Evolutionary conservation across 2,113 vertebrate species (phyloP).

Genomic region (Eulemur rufifrons): DNA sequence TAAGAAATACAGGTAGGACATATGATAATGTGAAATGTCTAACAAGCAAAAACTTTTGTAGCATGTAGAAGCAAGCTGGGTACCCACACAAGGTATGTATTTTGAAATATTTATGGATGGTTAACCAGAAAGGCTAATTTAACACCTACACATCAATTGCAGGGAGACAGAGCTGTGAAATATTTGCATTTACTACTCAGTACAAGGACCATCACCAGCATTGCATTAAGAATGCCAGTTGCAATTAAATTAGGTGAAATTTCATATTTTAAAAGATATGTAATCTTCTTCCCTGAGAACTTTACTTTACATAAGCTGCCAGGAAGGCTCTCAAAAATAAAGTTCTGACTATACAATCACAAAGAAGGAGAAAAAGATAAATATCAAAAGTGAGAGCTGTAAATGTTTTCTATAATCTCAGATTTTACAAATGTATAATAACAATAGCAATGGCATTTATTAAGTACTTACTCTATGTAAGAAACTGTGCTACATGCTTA

Average conservation of each 20-base stretch:
- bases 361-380: slow-evolving; percentile 29
- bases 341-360: slow-evolving; percentile 52
- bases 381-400: slow-evolving; percentile 22
- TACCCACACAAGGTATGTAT: slow-evolving; percentile 68
- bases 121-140: slow-evolving; percentile 78
- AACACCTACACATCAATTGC: slow-evolving; percentile 76
- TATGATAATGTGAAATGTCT: slow-evolving; percentile 63
- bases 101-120: slow-evolving; percentile 76
- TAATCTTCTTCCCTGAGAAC: slow-evolving; percentile 51
- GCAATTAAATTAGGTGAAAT: slow-evolving; percentile 66
- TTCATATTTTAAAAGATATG: slow-evolving; percentile 65
- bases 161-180: slow-evolving; percentile 63
- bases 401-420: slow-evolving; percentile 17
- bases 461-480: not conserved
- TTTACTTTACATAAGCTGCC: slow-evolving; percentile 57
- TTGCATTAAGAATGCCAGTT: slow-evolving; percentile 45
- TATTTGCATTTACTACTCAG: slow-evolving; percentile 67
- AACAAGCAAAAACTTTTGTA: slow-evolving; percentile 63
- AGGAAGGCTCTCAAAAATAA: slow-evolving; percentile 48
- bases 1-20: slow-evolving; percentile 56
- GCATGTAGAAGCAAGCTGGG: slow-evolving; percentile 77
- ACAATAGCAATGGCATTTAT: not conserved
- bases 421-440: slow-evolving; percentile 28
- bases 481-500: not conserved
- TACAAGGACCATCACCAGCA: slow-evolving; percentile 41